Conservation (phyloP, 2,113 vertebrate genomes). For the Dicentrarchus labrax region DNA sequence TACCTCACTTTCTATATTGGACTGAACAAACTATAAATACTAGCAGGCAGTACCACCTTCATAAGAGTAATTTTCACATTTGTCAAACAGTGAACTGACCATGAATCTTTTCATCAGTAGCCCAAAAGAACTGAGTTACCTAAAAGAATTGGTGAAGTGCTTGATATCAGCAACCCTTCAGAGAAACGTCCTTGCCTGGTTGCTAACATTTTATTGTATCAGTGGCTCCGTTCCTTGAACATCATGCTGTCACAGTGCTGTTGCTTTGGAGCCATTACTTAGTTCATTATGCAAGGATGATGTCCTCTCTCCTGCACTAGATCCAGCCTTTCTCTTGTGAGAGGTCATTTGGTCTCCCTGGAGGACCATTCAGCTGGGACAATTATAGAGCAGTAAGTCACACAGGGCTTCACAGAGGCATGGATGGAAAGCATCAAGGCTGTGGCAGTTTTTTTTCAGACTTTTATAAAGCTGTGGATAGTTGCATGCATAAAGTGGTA, state of each 20-base stretch:
- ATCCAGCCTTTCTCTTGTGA: constrained; percentile 36
- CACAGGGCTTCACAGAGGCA: constrained; percentile 3
- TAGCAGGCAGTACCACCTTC: neutral
- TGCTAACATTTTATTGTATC: neutral
- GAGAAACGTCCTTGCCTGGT: constrained; percentile 15
- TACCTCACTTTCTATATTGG: neutral
- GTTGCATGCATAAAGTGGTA: neutral
- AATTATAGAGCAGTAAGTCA: constrained; percentile 53
- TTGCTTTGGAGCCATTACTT: constrained; percentile 39
- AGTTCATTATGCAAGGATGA: constrained; percentile 57
- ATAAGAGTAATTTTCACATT: neutral
- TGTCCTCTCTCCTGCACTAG: constrained; percentile 11
- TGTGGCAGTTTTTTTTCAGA: neutral
- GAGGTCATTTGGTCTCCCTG: constrained; percentile 52
- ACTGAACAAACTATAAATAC: neutral
- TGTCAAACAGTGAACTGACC: too few species aligned
- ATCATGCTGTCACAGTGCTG: constrained; percentile 22
- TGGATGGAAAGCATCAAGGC: neutral
- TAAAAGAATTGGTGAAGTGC: neutral
- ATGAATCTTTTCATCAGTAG: neutral
- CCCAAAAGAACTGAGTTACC: too few species aligned
- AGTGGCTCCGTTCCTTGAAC: constrained; percentile 16
- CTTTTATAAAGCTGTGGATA: neutral
- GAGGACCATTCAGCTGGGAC: constrained; percentile 43
- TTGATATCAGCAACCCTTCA: neutral